A percentile compares a stretch with the other conserved stretches of the same genome.
Conservation (phyloP, 2,113 vertebrate species). For the Barbus barbus region DNA sequence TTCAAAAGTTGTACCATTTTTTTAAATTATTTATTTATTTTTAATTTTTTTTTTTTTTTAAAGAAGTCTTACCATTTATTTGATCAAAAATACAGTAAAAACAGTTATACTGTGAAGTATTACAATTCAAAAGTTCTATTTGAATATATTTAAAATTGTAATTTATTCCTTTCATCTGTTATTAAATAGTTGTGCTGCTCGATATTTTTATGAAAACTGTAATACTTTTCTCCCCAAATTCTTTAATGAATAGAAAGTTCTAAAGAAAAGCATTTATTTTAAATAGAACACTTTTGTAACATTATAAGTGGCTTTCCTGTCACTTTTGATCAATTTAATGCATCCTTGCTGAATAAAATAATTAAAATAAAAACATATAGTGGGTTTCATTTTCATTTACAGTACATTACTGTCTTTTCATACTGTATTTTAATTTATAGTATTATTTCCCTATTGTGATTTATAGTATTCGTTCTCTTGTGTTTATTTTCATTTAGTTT, state of each 20-base stretch:
- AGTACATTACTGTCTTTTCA: too few species aligned
- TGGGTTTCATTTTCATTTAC: too few species aligned
- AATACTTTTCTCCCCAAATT: background rate
- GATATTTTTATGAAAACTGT: background rate
- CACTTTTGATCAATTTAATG: background rate
- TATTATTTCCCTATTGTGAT: too few species aligned
- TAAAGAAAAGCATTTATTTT: background rate
- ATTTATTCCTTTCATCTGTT: background rate
- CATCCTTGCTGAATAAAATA: background rate
- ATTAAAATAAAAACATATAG: too few species aligned
- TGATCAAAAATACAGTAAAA: background rate
- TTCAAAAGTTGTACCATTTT: background rate
- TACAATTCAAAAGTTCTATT: background rate
- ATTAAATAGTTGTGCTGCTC: background rate
- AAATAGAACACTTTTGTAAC: background rate
- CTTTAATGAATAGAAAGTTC: background rate
- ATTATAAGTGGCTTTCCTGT: background rate
- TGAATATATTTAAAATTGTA: background rate
- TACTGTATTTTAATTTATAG: too few species aligned
- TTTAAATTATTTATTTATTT: too few species aligned
- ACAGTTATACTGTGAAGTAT: background rate
- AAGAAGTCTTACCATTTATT: too few species aligned
- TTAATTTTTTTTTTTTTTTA: too few species aligned
- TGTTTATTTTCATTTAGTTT: too few species aligned
- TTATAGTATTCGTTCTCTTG: too few species aligned